Evolutionary conservation across 2,888 invertebrate genomes (phyloP), one percentile per base, ranked within the genome.

Genomic region (Anorthoa munda): DNA sequence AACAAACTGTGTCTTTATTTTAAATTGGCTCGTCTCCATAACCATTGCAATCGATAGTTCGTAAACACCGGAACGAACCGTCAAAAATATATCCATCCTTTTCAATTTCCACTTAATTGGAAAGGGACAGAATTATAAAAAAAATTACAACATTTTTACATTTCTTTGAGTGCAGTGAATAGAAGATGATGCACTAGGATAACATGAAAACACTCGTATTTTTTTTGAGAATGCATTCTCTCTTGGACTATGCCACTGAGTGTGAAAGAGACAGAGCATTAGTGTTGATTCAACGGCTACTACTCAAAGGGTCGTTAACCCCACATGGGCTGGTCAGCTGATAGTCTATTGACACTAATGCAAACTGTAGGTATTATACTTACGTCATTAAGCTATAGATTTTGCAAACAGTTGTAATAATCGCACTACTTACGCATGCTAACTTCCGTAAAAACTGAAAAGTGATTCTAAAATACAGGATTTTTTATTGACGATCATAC

Each of bases 1-100:
- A 53, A 63, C 39, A 60, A 64, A 26, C 53, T 51, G 26, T 17
- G 11, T 74, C 51, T 75, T 66, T 23, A 31, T 53, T 64, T 58
- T 48, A 65, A 73, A 74, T 82, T 82, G 82, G 83, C 80, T 56
- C 48, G 50, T 66, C 64, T 71, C 75, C 76, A 79, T 71, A 78
- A 68, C 61, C 31, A 72, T 48, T 58, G 45, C 39, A 73, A 82
- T 83, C 76, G 18, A 77, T 77, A 67, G 65, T 31, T 75, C 59
- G 48, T 59, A 12, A 26, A 64, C 56, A 53, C 31, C 4, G 4
- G n/a, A 23, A 46, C 12, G 56, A 56, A 65, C 56, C 23, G 4
- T 55, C 51, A 18, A 21, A 55, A 31, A 23, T 72, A 60, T 50
- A 13, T 17, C 39, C 17, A 60, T 80, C 70, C 59, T 70, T 50